phyloP scores from a whole-genome alignment of 2,113 vertebrate genomes.

The Percopsis transmontana region DNA sequence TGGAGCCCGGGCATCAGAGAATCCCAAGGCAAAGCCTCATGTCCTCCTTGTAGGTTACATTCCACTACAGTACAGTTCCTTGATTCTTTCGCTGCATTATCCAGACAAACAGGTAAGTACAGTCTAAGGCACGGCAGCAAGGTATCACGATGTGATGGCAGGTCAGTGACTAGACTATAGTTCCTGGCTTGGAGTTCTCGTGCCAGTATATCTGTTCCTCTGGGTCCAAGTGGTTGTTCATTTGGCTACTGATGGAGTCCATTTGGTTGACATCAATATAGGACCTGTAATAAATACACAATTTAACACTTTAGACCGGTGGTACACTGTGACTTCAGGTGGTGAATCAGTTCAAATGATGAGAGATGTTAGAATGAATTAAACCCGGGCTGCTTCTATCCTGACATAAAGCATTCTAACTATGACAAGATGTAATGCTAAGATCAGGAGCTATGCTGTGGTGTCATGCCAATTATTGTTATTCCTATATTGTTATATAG shows the following conservation, averaged over 20 bases:
- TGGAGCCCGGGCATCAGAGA: background rate
- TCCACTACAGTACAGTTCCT: constrained; percentile 48
- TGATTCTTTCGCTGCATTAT: constrained; percentile 58
- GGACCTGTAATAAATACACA: constrained; percentile 75
- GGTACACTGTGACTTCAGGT: background rate
- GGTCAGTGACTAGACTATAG: constrained; percentile 84
- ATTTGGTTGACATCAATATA: constrained; percentile 80
- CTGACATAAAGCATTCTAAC: background rate
- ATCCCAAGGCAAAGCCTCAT: constrained; percentile 18
- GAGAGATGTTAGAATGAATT: constrained; percentile 34
- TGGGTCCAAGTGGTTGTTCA: constrained; percentile 75
- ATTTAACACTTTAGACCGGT: constrained; percentile 24
- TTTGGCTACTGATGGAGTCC: constrained; percentile 69
- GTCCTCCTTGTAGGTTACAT: constrained; percentile 4
- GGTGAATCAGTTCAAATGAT: background rate
- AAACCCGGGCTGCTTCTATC: constrained; percentile 43
- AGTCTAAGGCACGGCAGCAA: constrained; percentile 84
- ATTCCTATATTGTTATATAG: too few relatives aligned
- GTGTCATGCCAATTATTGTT: too few relatives aligned
- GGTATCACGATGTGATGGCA: constrained; percentile 7
- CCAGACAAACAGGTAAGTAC: constrained; percentile 51
- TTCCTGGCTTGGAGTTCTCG: constrained; percentile 93
- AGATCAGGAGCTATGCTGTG: background rate
- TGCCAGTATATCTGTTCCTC: constrained; percentile 91
- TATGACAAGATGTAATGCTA: background rate